Base-by-base conservation (phyloP, 2,888 invertebrate species). In the Smittia sp. region DNA sequence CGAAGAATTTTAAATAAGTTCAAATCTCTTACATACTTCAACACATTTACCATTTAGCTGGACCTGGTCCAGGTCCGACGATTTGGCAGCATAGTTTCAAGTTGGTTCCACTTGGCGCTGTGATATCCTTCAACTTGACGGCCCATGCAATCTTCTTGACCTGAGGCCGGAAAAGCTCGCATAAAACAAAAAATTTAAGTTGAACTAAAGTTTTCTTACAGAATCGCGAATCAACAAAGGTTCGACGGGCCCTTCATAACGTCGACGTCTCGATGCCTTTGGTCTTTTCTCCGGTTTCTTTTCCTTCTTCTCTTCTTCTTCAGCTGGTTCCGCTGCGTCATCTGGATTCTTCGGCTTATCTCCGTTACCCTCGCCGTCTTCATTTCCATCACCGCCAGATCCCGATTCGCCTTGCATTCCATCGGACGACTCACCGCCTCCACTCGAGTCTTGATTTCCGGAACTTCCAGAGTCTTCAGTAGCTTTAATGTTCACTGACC, bases 61-160 rank as follows among this genome's bases (percentile, higher is more conserved):
- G 85, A 9, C 32, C 32, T 3, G 92, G 87, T 74, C 91, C 90
- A 0, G 89, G 87, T 0, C 91, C 90, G 63, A 91, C 84, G 4
- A 92, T 88, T 74, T 90, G 91, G 79, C 93, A 94, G 0, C 90
- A 91, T 68, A 94, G 80, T 80, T 91, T 90, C 1, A 93, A 88
- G 76, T 88, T 85, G 7, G 91, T 89, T 0, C 90, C 90, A 78
- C 88, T 87, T 1, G 90, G 89, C 1, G 89, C 89, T 0, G 90
- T 90, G 76, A 92, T 86, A 78, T 93, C 92, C 0, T 89, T 89
- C 54, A 94, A 82, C n/a, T n/a, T 27, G 0, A 72, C 72, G 38
- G 62, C 72, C 22, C 58, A 39, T 24, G 32, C 18, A 62, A 58
- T 39, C 39, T 72, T 72, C 11, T 62, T 20, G 11, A 69, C 20